Conservation (phyloP, 2,113 vertebrate genomes). For the Ciconia boyciana region DNA sequence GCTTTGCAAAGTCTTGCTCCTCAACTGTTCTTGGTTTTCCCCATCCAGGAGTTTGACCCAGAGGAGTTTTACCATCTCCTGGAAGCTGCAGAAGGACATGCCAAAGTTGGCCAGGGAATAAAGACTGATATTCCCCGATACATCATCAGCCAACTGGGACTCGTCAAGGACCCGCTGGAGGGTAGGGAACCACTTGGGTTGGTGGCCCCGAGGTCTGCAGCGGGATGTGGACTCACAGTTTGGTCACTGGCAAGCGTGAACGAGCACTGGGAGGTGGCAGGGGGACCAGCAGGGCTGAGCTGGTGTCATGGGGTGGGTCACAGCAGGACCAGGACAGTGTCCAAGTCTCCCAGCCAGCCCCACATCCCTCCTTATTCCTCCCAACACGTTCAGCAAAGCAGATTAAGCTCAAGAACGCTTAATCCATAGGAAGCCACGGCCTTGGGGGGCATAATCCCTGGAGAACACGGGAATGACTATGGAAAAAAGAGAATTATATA, state of each 20-base stretch:
- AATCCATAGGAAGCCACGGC: neutral
- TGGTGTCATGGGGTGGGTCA: neutral
- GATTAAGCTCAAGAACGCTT: conserved; percentile 57
- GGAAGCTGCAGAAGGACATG: conserved; percentile 94
- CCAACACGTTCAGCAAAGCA: conserved; percentile 20
- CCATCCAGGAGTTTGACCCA: conserved; percentile 89
- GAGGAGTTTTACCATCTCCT: conserved; percentile 97
- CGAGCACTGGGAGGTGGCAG: neutral
- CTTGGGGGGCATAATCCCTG: neutral
- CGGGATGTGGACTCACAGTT: neutral
- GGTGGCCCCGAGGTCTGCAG: neutral
- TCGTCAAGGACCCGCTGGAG: conserved; percentile 87
- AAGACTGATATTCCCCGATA: conserved; percentile 94
- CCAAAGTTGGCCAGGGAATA: conserved; percentile 91
- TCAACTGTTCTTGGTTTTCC: neutral
- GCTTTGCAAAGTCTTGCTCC: neutral
- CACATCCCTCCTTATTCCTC: neutral
- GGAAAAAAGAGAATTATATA: conserved; percentile 37
- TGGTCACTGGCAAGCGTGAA: neutral
- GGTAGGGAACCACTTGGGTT: conserved; percentile 65
- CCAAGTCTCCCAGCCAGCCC: neutral
- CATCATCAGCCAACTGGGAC: conserved; percentile 94
- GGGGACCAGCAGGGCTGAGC: neutral
- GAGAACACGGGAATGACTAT: neutral
- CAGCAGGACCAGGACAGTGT: neutral